Base-by-base conservation (phyloP, 2,888 invertebrate genomes). In the Heliconius erato region DNA sequence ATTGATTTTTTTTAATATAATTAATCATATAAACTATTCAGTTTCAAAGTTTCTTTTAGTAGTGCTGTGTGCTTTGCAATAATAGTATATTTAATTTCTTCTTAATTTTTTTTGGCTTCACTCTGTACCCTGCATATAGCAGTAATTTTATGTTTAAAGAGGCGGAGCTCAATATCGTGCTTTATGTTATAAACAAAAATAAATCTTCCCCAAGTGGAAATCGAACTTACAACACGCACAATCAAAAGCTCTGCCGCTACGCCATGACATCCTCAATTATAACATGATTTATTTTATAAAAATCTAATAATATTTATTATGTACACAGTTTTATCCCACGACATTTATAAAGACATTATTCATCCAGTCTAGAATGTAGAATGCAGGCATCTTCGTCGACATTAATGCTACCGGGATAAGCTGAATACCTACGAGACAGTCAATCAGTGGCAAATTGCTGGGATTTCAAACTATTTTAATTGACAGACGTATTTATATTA, bases 281-380 rank as follows among this genome's bases (percentile, higher is more conserved):
- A 54, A 54, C 54, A n/a, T 63, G n/a, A 63, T 63, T 63, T 74
- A 49, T 49, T 49, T 26, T 28, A 49, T 28, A 74, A 44, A 74
- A 49, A 74, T 14, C 19, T 49, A 63, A 35, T 76, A 35, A 40
- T 76, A 63, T n/a, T 35, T 40, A 63, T 23, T n/a, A 40, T 3
- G 9, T 12, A n/a, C 0, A 32, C 19, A 63, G 35, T 26, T 76
- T 76, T 63, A 35, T 76, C 63, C 35, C 76, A 76, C 76, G 76
- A 63, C 35, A 76, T 76, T 76, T 76, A 63, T 76, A 63, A 76
- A 63, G 35, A 35, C 35, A 76, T 74, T 74, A 74, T 76, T 76
- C 76, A 63, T 35, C n/a, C 40, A 63, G 76, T n/a, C 76, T 63
- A 63, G 76, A 76, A 76, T 76, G 76, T 35, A 44, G 44, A 40